A percentile compares a stretch with the other conserved stretches of the same genome.
Conservation (phyloP, 2,888 invertebrate species). For the Amphipoea lucens region DNA sequence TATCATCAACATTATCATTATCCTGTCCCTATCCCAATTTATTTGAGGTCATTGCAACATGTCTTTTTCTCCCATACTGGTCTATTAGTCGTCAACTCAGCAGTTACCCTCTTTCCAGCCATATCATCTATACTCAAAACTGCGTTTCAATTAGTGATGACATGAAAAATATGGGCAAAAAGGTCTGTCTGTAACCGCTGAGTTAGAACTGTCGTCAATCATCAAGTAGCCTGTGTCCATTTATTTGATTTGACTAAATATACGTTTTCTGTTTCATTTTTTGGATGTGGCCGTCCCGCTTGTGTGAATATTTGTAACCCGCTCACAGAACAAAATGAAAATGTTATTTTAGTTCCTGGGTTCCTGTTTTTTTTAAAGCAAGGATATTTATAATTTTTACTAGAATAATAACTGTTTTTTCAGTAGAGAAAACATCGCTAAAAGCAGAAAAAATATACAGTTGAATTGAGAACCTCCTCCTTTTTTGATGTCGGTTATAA, state of each 20-base stretch:
- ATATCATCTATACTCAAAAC: not conserved
- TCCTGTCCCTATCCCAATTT: not conserved
- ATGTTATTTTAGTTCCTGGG: not conserved
- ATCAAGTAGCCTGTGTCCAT: no score
- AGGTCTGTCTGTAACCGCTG: not conserved
- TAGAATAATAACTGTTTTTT: not conserved
- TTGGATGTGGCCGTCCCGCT: not conserved
- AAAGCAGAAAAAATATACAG: not conserved
- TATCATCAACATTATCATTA: not conserved
- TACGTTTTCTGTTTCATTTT: no score
- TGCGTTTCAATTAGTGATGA: not conserved
- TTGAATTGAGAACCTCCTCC: no score
- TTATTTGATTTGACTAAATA: no score
- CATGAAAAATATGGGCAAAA: not conserved
- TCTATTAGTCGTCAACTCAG: not conserved
- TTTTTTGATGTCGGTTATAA: no score
- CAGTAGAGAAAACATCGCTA: not conserved
- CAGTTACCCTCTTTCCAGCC: not conserved
- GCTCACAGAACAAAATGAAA: not conserved
- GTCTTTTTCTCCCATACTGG: not conserved
- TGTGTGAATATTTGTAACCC: not conserved
- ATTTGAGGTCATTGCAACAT: not conserved
- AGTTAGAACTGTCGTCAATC: no score
- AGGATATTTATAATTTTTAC: no score
- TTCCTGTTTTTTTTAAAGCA: not conserved